Evolutionary conservation across 1,140 invertebrate species (phyloP), one percentile per base, ranked within the genome.

Genomic region (Meloidogyne exigua): DNA sequence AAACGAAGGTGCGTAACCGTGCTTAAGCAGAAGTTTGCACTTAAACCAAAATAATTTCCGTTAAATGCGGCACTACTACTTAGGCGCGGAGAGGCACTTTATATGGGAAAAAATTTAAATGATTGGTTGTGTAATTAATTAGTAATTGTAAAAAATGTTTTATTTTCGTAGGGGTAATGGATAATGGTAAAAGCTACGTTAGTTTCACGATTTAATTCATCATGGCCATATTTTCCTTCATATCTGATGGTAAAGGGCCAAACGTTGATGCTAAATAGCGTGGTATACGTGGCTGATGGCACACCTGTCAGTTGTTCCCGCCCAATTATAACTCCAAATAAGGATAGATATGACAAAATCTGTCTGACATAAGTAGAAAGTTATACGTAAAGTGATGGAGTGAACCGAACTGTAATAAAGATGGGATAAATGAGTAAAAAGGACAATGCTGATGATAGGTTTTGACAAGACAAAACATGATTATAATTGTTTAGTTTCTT

Each of bases 1-100:
- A 39, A 9, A 0, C 10, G 36, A 32, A 7, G 23, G 28, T 9
- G n/a, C 66, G n/a, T 42, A 13, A 21, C n/a, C 21, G 66, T 25
- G 69, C 62, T 78, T 78, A 78, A 78, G 76, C 76, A 78, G 76
- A 36, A 77, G 76, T 23, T 63, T 66, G 68, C 76, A 78, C 64
- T 66, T 78, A 78, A 78, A 75, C 74, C 68, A n/a, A 68, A 32
- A 3, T n/a, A 44, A 7, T 49, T 49, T 32, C 57, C 28, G 73
- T 78, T 78, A 78, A 66, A 57, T 78, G 76, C 76, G 76, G 76
- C 76, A 78, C 76, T 78, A 78, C 76, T 78, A 78, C 76, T 78
- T 78, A 78, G 76, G 49, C 49, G 13, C n/a, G 49, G n/a, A 21
- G 18, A n/a, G 49, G 18, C 49, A 57, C 10, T n/a, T 49, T 44